Evolutionary conservation across 2,113 vertebrate genomes (phyloP).

Genomic region (Tetrax tetrax): DNA sequence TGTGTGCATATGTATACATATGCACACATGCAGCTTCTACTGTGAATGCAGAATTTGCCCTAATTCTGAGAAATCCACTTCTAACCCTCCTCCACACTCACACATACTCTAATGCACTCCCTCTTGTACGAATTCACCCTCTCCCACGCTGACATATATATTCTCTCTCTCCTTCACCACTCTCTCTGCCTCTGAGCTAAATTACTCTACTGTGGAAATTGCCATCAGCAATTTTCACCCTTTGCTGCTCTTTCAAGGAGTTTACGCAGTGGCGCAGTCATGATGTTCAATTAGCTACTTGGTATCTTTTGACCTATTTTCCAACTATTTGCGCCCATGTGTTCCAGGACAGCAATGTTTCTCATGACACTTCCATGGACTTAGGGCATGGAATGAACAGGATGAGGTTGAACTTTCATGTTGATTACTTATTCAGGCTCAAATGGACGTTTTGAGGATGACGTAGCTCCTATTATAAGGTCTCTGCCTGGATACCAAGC

Average conservation of each 20-base stretch:
- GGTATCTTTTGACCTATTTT: neutral
- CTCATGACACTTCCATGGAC: neutral
- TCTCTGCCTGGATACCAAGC: neutral
- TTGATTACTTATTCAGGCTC: neutral
- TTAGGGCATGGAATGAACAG: neutral
- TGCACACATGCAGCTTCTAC: neutral
- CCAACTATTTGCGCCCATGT: neutral
- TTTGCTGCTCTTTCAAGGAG: slow-evolving; percentile 52
- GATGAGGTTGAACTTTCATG: neutral
- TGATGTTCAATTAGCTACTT: neutral
- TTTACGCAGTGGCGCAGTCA: neutral
- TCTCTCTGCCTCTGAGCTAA: slow-evolving; percentile 53
- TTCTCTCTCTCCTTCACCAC: slow-evolving; percentile 10
- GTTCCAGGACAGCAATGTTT: neutral
- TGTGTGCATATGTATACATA: neutral
- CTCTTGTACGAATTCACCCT: neutral
- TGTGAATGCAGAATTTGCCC: slow-evolving; percentile 13
- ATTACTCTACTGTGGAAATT: slow-evolving; percentile 50
- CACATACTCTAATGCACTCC: slow-evolving; percentile 33
- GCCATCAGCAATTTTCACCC: slow-evolving; percentile 57
- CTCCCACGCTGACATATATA: slow-evolving; percentile 50
- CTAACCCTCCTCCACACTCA: slow-evolving; percentile 36
- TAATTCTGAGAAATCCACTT: slow-evolving; percentile 22
- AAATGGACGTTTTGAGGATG: neutral
- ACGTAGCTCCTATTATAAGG: neutral